Evolutionary conservation across 2,888 invertebrate species (phyloP), one percentile per base, ranked within the genome.

Genomic region (Cenopis cana): DNA sequence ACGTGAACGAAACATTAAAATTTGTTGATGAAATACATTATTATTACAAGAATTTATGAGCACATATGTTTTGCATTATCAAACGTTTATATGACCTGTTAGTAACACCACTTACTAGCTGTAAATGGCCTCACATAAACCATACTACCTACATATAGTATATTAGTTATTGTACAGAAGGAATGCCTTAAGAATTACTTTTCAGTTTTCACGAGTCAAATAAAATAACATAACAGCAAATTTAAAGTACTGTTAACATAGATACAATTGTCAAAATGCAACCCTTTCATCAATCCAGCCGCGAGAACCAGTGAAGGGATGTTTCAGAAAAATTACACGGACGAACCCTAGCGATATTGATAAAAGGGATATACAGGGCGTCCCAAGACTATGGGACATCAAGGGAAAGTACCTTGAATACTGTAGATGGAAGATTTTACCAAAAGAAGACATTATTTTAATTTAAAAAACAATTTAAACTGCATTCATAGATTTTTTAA

Each of bases 101-200:
- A 14, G 14, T 61, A 11, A 12, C 38, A 33, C 52, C 49, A 49
- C 24, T 56, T 49, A 12, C 18, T 57, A 18, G n/a, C 18, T 9
- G 29, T n/a, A 54, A 18, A 61, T 62, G 20, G 17, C 62, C 33
- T 14, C 52, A 29, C 41, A 12, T 54, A 50, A 52, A 20, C 36
- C 46, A 68, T 36, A n/a, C n/a, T n/a, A n/a, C 49, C 12, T 38
- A 24, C 57, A 68, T 46, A 33, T 54, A 56, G 55, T 50, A 69
- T 41, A 66, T 38, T 65, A 65, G 64, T 72, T 72, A 74, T 59
- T 69, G 60, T 74, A 73, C 52, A 66, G 65, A 69, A 55, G 65
- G 64, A 69, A 73, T 74, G 71, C 62, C 59, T 69, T 55, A 62
- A 11, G 62, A n/a, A 33, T 57, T 55, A 50, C 36, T 41, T 46